Percentiles rank a stretch among this genome's conserved stretches.
Evolutionary conservation across 2,113 vertebrate species (phyloP).

Genomic region (Vulpes vulpes): DNA sequence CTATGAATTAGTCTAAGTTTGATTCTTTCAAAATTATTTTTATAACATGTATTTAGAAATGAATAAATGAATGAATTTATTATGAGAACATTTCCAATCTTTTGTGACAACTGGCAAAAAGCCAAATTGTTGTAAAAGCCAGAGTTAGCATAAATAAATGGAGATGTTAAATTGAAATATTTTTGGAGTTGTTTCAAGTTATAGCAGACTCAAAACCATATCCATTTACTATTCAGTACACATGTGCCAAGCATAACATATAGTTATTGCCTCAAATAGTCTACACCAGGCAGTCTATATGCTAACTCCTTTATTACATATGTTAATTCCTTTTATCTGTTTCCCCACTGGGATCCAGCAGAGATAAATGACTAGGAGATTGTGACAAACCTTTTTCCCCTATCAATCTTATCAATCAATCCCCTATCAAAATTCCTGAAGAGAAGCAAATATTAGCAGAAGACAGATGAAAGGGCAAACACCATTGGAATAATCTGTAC

Average conservation of each 20-base stretch:
- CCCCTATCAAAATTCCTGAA: background rate
- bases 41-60: slow-evolving; percentile 13
- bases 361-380: background rate
- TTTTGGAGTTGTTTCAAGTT: slow-evolving; percentile 30
- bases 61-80: slow-evolving; percentile 56
- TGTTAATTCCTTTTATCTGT: background rate
- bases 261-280: background rate
- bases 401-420: background rate
- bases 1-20: slow-evolving; percentile 1
- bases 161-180: slow-evolving; percentile 27
- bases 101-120: slow-evolving; percentile 9
- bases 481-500: background rate
- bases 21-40: slow-evolving; percentile 41
- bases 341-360: background rate
- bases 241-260: background rate
- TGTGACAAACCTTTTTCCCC: background rate
- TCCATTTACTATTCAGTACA: background rate
- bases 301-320: background rate
- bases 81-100: slow-evolving; percentile 43
- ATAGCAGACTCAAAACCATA: background rate
- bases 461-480: background rate
- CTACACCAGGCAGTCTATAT: background rate
- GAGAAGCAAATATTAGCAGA: slow-evolving; percentile 5
- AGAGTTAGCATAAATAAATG: slow-evolving; percentile 31
- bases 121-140: slow-evolving; percentile 39